Conservation (phyloP, 2,888 invertebrate species). For the Punctoribates punctum region DNA sequence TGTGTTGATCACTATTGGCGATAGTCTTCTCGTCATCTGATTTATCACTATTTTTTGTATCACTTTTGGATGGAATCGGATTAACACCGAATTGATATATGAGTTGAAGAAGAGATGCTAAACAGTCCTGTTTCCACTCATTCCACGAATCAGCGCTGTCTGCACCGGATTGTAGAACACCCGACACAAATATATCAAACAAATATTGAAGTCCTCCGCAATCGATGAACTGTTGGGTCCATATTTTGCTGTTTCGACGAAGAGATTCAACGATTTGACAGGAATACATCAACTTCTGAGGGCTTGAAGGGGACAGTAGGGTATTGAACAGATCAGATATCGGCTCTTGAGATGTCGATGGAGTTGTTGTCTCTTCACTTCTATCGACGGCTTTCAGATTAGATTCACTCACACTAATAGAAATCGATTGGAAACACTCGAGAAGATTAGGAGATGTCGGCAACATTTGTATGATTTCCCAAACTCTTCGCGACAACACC, state of each 20-base stretch:
- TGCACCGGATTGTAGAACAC: constrained; percentile 66
- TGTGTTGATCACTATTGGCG: not conserved
- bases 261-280: constrained; percentile 82
- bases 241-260: constrained; percentile 56
- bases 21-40: constrained; percentile 47
- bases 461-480: constrained; percentile 87
- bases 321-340: constrained; percentile 59
- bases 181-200: constrained; percentile 85
- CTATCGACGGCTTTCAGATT: not conserved
- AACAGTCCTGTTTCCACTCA: constrained; percentile 86
- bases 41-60: not conserved
- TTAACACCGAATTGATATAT: constrained; percentile 78
- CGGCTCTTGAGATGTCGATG: constrained; percentile 4
- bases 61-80: constrained; percentile 39
- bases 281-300: constrained; percentile 92
- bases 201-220: constrained; percentile 81
- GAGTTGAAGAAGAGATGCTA: constrained; percentile 78
- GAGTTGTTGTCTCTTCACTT: not conserved
- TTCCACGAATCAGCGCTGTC: constrained; percentile 61
- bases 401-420: not conserved
- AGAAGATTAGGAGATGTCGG: constrained; percentile 83
- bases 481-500: constrained; percentile 80
- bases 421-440: constrained; percentile 64
- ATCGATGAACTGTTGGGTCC: constrained; percentile 77
- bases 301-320: constrained; percentile 77